Evolutionary conservation across 2,888 invertebrate species (phyloP).

Genomic region (Platycnemis pennipes): DNA sequence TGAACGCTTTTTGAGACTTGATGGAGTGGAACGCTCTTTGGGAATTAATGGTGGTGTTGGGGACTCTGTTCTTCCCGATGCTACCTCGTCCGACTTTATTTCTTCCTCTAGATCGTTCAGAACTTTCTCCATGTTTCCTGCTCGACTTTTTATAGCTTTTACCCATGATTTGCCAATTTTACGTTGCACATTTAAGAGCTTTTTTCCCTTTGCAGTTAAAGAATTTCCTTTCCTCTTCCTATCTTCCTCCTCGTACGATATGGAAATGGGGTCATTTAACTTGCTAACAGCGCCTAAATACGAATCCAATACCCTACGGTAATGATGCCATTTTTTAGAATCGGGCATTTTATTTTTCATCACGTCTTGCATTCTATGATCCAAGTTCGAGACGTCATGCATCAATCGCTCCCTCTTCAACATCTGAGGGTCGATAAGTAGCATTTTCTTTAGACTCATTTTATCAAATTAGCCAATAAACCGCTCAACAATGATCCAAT

Average conservation of each 20-base stretch:
- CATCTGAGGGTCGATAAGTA: neutral
- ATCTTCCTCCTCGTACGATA: neutral
- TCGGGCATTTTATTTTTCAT: neutral
- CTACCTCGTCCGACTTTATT: neutral
- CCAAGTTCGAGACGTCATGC: neutral
- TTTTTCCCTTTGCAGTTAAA: neutral
- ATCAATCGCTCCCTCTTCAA: neutral
- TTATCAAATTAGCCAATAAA: neutral
- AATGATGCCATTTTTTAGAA: neutral
- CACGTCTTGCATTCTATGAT: neutral
- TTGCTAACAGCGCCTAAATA: neutral
- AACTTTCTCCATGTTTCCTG: neutral
- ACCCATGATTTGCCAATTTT: neutral
- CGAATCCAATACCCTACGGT: neutral
- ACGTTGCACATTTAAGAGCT: neutral
- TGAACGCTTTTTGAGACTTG: neutral
- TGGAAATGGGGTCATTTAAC: neutral
- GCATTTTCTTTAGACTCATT: neutral
- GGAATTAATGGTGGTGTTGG: rapidly evolving
- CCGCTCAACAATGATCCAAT: neutral
- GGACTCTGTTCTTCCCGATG: neutral
- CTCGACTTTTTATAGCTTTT: neutral
- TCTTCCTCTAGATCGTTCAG: neutral
- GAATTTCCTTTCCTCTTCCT: neutral
- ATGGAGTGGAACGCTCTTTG: too few relatives aligned